Conservation (phyloP, 2,113 vertebrate species). For the Trichechus manatus region DNA sequence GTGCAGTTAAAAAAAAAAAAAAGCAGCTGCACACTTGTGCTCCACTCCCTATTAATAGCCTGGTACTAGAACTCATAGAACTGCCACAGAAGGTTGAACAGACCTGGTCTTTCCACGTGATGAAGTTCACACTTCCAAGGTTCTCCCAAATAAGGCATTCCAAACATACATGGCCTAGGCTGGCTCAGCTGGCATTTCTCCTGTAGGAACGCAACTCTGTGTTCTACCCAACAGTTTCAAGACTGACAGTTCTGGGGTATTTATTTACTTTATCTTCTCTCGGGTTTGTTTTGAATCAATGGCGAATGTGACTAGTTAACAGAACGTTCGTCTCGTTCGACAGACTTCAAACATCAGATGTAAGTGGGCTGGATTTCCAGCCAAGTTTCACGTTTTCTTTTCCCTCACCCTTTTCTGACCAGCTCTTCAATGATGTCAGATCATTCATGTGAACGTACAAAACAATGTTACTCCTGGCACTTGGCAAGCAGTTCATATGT, state of each 20-base stretch:
- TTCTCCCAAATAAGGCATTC: constrained; percentile 58
- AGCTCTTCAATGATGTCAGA: not conserved
- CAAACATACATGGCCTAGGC: constrained; percentile 47
- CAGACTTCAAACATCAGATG: not conserved
- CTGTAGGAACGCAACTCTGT: constrained; percentile 72
- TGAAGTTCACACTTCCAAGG: not conserved
- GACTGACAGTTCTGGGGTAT: constrained; percentile 60
- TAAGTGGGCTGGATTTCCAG: not conserved
- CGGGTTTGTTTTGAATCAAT: constrained; percentile 82
- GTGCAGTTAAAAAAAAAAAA: not conserved
- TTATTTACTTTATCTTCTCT: constrained; percentile 81
- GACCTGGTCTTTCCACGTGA: not conserved
- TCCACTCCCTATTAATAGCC: constrained; percentile 55
- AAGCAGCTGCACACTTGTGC: not conserved
- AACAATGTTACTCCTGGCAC: not conserved
- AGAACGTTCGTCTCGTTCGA: constrained; percentile 32
- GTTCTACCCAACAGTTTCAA: constrained; percentile 79
- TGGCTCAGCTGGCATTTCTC: constrained; percentile 43
- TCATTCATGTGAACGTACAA: not conserved
- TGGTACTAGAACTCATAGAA: constrained; percentile 54
- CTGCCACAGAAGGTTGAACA: constrained; percentile 69
- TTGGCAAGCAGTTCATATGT: not conserved
- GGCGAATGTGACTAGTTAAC: constrained; percentile 70
- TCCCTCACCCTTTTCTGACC: not conserved
- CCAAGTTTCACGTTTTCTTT: constrained; percentile 38